Conservation (phyloP, 1,140 invertebrate genomes). For the Stratiolaelaps scimitus region DNA sequence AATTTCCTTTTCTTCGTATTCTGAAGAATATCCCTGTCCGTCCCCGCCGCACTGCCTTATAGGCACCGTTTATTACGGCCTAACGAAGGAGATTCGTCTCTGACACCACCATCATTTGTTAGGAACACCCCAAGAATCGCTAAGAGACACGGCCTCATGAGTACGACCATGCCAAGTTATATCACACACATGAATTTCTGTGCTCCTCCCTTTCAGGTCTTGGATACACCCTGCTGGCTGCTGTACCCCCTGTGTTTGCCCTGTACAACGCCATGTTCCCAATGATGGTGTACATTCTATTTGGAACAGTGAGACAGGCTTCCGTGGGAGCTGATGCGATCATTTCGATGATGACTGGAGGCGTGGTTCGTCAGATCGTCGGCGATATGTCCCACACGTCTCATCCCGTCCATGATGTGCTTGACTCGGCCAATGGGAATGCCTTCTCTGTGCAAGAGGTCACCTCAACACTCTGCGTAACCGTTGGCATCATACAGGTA, state of each 20-base stretch:
- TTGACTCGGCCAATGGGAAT: conserved; percentile 13
- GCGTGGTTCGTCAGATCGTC: conserved; percentile 23
- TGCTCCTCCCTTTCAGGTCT: conserved; percentile 44
- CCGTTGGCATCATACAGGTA: conserved; percentile 19
- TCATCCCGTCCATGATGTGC: conserved; percentile 14
- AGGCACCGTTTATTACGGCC: too few relatives aligned
- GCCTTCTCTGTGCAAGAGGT: conserved; percentile 19
- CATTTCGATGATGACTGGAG: conserved; percentile 25
- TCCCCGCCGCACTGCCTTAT: too few relatives aligned
- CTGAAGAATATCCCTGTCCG: too few relatives aligned
- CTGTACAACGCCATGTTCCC: conserved; percentile 48
- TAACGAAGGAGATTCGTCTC: too few relatives aligned
- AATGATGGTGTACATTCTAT: conserved; percentile 45
- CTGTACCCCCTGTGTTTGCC: conserved; percentile 44
- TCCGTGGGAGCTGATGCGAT: conserved; percentile 36
- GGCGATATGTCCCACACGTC: conserved; percentile 27
- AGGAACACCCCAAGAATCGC: too few relatives aligned
- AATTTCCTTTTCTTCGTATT: too few relatives aligned
- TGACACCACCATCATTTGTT: too few relatives aligned
- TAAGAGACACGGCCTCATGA: too few relatives aligned
- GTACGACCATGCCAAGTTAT: too few relatives aligned
- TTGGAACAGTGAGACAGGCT: conserved; percentile 46
- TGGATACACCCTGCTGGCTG: conserved; percentile 45
- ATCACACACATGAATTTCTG: too few relatives aligned
- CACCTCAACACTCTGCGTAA: conserved; percentile 25